Evolutionary conservation across 2,888 invertebrate species (phyloP).

Genomic region (Leucania comma): DNA sequence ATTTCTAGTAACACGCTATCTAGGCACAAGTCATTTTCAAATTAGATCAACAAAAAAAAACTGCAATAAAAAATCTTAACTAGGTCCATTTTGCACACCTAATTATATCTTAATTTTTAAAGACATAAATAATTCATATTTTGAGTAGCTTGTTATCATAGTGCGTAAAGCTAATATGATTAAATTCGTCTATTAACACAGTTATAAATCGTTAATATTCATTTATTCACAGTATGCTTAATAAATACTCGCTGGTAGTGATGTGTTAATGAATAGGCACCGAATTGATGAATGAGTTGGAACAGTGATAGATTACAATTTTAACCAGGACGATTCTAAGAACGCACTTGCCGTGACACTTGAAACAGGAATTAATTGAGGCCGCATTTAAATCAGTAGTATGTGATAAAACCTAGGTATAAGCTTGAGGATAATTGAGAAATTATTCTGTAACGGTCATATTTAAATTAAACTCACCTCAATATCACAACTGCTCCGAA

Average conservation of each 20-base stretch:
- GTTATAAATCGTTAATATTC: constrained; percentile 52
- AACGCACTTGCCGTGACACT: constrained; percentile 59
- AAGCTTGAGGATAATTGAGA: constrained; percentile 39
- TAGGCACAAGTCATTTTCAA: constrained; percentile 52
- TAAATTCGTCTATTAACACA: constrained; percentile 34
- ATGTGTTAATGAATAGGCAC: constrained; percentile 41
- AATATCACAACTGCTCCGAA: constrained; percentile 70
- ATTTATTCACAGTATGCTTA: constrained; percentile 31
- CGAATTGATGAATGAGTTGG: constrained; percentile 30
- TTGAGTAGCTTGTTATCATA: constrained; percentile 16
- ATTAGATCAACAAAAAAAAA: constrained; percentile 47
- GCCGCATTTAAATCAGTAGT: constrained; percentile 65
- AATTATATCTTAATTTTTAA: constrained; percentile 43
- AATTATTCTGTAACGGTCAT: constrained; percentile 47
- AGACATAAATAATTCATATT: constrained; percentile 56
- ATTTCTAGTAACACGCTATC: constrained; percentile 51
- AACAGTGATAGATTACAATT: constrained; percentile 50
- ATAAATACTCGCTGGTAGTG: constrained; percentile 35
- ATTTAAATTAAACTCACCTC: constrained; percentile 73
- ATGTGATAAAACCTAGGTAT: constrained; percentile 49
- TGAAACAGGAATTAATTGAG: constrained; percentile 67
- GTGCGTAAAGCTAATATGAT: constrained; percentile 26
- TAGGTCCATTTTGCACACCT: constrained; percentile 38
- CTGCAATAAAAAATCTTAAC: constrained; percentile 52
- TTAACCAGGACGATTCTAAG: constrained; percentile 59